A percentile compares a stretch with the other conserved stretches of the same genome.
These are phyloP conservation scores for Aproaerema taeniolella DNA, from an alignment of 2,888 invertebrate genomes.

Conservation along the genomic window DNA sequence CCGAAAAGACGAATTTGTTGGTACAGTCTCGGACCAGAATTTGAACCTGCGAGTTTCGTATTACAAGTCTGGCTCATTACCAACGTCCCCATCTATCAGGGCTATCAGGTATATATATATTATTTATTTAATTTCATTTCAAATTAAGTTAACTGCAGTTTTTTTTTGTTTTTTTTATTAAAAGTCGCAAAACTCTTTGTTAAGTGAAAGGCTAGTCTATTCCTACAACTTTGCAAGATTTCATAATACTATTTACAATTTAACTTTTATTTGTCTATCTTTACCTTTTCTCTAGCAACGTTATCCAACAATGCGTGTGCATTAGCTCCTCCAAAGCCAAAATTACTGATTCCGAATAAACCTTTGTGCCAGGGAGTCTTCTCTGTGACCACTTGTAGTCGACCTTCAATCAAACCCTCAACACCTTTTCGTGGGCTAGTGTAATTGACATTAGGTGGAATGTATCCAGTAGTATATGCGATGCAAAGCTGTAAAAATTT, in stretches of 20 bases:
- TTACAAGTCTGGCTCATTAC: too few relatives aligned
- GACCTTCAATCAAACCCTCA: slow-evolving; percentile 72
- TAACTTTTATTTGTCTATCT: not conserved
- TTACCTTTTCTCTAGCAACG: slow-evolving; percentile 58
- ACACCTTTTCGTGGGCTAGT: slow-evolving; percentile 72
- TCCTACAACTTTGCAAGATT: too few relatives aligned
- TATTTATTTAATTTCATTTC: too few relatives aligned
- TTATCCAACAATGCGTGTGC: slow-evolving; percentile 79
- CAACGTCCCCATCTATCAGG: too few relatives aligned
- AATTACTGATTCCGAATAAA: slow-evolving; percentile 87
- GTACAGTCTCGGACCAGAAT: too few relatives aligned
- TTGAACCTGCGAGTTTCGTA: too few relatives aligned
- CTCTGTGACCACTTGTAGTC: slow-evolving; percentile 81
- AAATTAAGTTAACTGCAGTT: not conserved
- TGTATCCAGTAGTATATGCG: slow-evolving; percentile 82
- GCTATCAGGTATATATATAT: too few relatives aligned
- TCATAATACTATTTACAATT: not conserved
- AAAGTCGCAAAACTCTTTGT: too few relatives aligned
- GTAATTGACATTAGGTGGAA: slow-evolving; percentile 89
- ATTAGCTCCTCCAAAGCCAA: slow-evolving; percentile 91
- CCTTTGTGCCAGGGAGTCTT: slow-evolving; percentile 80
- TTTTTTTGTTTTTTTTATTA: not conserved
- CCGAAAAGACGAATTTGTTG: too few relatives aligned
- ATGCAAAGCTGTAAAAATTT: slow-evolving; percentile 69
- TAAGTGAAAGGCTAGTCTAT: too few relatives aligned